Percentiles rank a stretch among this genome's conserved stretches.
Evolutionary conservation across 2,797 vertebrate genomes (phyloP).

Genomic region (Pseudochirops cupreus): DNA sequence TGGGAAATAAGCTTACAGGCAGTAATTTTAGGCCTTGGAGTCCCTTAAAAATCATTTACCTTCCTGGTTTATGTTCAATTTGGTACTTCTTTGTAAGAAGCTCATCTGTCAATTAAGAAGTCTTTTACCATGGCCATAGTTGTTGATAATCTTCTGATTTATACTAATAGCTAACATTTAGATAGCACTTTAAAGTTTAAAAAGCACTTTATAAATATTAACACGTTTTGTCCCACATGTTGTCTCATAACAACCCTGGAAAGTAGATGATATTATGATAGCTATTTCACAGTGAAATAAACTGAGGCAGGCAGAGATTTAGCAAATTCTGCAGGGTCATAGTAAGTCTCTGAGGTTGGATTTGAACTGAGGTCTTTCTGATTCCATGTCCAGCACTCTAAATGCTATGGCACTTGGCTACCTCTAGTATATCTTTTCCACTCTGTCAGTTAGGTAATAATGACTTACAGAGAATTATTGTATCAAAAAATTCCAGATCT

Average conservation of each 20-base stretch:
- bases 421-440: background rate
- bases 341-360: background rate
- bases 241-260: background rate
- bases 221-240: background rate
- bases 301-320: background rate
- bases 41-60: slow-evolving; percentile 32
- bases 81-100: slow-evolving; percentile 27
- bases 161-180: background rate
- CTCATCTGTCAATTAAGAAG: background rate
- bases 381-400: background rate
- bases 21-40: background rate
- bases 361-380: background rate
- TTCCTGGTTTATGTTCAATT: slow-evolving; percentile 33
- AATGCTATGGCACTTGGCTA: background rate
- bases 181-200: background rate
- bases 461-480: background rate
- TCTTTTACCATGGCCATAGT: background rate
- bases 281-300: background rate
- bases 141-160: background rate
- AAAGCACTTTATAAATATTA: background rate
- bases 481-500: background rate
- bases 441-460: background rate
- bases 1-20: background rate
- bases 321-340: background rate
- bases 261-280: background rate